Evolutionary conservation across 2,888 invertebrate genomes (phyloP), one percentile per base, ranked within the genome.

Genomic region (Mythimna albipuncta): DNA sequence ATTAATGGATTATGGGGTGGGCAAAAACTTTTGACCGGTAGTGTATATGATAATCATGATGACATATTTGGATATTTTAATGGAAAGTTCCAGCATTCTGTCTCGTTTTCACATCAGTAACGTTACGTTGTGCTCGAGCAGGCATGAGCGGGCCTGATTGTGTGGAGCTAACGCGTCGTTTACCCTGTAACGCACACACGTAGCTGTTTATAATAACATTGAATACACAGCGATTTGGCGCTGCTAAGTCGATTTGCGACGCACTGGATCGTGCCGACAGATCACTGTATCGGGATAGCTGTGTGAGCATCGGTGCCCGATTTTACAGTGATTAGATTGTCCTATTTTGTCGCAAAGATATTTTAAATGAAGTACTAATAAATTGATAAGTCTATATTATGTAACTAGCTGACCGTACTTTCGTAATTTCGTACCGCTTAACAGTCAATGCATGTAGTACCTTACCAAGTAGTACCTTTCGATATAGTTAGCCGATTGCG

Each of bases 91-190:
- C 57, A 55, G 26, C 32, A 57, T 41, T 64, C n/a, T 50, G 38
- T 50, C 54, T 32, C 13, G 11, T 64, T 57, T 58, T 59, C 57
- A 54, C 54, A 69, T 57, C 38, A 73, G 7, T 55, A 41, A 35
- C 50, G 62, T 10, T 69, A 54, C 44, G 66, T 64, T 64, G 57
- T 76, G 66, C n/a, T 66, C 16, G 64, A 52, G 55, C 54, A 41
- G n/a, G 65, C 69, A 55, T 61, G 32, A 21, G 16, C 38, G 19
- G 13, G 64, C 63, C 13, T 35, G 44, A 64, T 66, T 66, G 55
- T 61, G 69, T 67, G 57, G 26, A 69, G 44, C 55, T 68, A 79
- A 79, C 70, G 67, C 47, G 68, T 79, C 61, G 76, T 70, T 55
- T 54, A 67, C 70, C n/a, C 61, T 35, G 52, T 35, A 21, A 64